Evolutionary conservation across 2,797 vertebrate species (phyloP), one percentile per base, ranked within the genome.

Genomic region (Sparidentex hasta): DNA sequence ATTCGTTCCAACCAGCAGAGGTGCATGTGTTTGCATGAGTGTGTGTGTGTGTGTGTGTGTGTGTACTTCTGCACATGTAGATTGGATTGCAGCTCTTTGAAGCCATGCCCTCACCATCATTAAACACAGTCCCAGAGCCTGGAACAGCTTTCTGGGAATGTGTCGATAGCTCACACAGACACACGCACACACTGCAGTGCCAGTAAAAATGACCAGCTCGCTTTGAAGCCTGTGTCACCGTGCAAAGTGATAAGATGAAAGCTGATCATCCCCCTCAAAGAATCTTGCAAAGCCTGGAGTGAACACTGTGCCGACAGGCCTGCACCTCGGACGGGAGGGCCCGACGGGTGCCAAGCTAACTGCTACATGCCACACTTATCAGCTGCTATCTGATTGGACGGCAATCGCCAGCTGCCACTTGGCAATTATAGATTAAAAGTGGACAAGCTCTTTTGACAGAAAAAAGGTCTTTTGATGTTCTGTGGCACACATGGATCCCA

Each of bases 51-150:
- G 56, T 68, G 68, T 74, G 55, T 68, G 71, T 74, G 74, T 71
- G 75, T 73, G 66, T 74, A 64, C 76, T 82, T 78, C 80, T 85
- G 86, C 84, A 83, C 79, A 86, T 81, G 83, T 80, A 89, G 87
- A 88, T 82, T 90, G 87, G 75, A 88, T 87, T 87, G 82, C 89
- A 88, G 86, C 85, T 93, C 95, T 97, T 97, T 97, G 96, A 97
- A 96, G 95, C 93, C 76, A 80, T 92, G 91, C 92, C 93, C 93
- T 94, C 92, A 93, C 92, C 95, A 96, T 97, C 95, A 96, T 96
- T 97, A 95, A 96, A 95, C 92, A 96, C 95, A 96, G 95, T 95
- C 95, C 92, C 87, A 81, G 83, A 91, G 92, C 93, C 94, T 95
- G 92, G 90, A 95, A 94, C 84, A 91, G 91, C 92, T 94, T 94